A percentile compares a stretch with the other conserved stretches of the same genome.
Evolutionary conservation across 2,888 invertebrate genomes (phyloP).

Genomic region (Papilio elwesi): DNA sequence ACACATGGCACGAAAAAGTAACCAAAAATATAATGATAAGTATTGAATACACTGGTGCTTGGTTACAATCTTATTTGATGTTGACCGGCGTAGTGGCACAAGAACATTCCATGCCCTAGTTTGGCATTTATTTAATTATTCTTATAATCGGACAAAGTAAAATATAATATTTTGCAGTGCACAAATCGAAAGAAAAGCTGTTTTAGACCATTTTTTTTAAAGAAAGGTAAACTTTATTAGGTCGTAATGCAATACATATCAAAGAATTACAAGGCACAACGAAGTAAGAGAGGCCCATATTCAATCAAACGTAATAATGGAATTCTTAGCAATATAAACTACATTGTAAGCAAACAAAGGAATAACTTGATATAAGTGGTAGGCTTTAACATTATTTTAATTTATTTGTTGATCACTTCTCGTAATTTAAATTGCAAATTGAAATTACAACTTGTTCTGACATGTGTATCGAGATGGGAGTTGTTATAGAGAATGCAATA

Average conservation of each 20-base stretch:
- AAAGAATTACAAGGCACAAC: not conserved
- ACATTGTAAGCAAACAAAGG: conserved; percentile 32
- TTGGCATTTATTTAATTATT: too few relatives aligned
- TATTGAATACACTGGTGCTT: too few relatives aligned
- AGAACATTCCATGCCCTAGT: too few relatives aligned
- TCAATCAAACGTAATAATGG: conserved; percentile 51
- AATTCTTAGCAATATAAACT: conserved; percentile 23
- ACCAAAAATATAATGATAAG: too few relatives aligned
- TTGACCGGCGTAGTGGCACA: too few relatives aligned
- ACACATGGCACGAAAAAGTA: too few relatives aligned
- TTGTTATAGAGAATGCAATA: not conserved
- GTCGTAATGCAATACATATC: not conserved
- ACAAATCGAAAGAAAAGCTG: too few relatives aligned
- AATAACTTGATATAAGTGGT: conserved; percentile 1
- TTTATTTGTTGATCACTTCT: conserved; percentile 8
- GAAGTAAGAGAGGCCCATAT: conserved; percentile 50
- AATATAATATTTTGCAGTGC: too few relatives aligned
- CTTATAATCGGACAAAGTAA: too few relatives aligned
- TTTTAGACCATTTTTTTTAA: not conserved
- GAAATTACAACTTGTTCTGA: not conserved
- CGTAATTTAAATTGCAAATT: conserved; percentile 3
- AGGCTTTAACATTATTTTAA: conserved; percentile 14
- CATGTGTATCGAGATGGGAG: not conserved
- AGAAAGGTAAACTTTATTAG: not conserved
- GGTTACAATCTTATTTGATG: too few relatives aligned